phyloP scores from a whole-genome alignment of 2,113 vertebrate species.

The Miniopterus natalensis region DNA sequence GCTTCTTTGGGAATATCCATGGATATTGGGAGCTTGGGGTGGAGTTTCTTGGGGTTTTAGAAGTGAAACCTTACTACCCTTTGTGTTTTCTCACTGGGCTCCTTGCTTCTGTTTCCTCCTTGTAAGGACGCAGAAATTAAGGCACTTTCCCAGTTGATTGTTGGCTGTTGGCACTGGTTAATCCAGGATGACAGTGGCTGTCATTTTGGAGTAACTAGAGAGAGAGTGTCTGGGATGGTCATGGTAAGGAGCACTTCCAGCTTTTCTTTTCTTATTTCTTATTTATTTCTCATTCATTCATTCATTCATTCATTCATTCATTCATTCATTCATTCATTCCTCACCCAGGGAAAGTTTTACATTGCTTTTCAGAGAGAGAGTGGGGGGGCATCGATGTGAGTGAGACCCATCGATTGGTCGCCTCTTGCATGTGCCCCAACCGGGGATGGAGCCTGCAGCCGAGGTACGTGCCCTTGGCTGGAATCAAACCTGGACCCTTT shows the following conservation, averaged over 20 bases:
- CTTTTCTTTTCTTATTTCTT: neutral
- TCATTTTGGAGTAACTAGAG: conserved; percentile 20
- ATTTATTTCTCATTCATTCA: no score
- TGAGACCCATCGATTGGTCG: no score
- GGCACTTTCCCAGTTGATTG: conserved; percentile 34
- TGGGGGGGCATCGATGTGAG: no score
- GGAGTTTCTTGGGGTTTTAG: conserved; percentile 36
- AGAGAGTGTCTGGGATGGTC: neutral
- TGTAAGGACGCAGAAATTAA: conserved; percentile 11
- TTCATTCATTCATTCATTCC: no score
- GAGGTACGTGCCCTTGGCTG: no score
- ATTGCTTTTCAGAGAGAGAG: no score
- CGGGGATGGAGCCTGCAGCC: no score
- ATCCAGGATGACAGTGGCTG: neutral
- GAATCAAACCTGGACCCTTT: no score
- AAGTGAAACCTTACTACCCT: conserved; percentile 47
- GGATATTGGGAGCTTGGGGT: neutral
- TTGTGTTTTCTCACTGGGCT: conserved; percentile 26
- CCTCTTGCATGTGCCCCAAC: no score
- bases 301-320: no score
- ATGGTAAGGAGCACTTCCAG: conserved; percentile 17
- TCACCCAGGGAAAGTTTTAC: no score
- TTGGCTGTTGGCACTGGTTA: neutral
- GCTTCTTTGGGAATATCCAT: neutral
- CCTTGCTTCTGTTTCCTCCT: conserved; percentile 48